Conservation (phyloP, 2,888 invertebrate genomes). For the Xestia c-nigrum region DNA sequence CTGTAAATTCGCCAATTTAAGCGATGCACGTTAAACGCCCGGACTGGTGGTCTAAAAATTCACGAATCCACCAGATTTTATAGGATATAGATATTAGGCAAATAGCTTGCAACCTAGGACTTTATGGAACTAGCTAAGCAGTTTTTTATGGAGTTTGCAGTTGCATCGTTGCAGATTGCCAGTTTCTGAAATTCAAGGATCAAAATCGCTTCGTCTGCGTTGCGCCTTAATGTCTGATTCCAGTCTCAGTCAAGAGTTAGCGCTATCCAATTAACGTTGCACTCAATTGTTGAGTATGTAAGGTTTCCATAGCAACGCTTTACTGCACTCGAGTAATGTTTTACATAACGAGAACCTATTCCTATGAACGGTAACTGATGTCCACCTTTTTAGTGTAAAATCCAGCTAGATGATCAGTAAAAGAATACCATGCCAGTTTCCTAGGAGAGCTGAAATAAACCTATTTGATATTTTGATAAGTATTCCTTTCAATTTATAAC, state of each 20-base stretch:
- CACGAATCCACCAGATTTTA: background rate
- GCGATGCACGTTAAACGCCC: background rate
- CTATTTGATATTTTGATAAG: background rate
- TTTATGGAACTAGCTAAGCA: no score
- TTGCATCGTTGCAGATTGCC: background rate
- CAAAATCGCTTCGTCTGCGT: background rate
- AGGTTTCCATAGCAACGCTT: conserved; percentile 62
- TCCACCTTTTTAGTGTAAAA: background rate
- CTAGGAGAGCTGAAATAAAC: background rate
- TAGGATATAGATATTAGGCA: no score
- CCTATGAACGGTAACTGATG: background rate
- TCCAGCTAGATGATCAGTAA: no score
- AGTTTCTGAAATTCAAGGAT: background rate
- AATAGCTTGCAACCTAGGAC: background rate
- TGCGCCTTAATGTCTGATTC: background rate
- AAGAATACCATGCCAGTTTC: background rate
- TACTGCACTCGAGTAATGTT: conserved; percentile 27
- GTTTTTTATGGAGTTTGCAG: no score
- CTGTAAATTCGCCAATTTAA: background rate
- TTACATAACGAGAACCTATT: conserved; percentile 21
- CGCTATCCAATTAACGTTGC: conserved; percentile 69
- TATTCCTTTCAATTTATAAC: background rate
- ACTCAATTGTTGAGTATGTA: conserved; percentile 52
- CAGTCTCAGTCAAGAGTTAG: conserved; percentile 1
- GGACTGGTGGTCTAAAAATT: background rate